Evolutionary conservation across 2,888 invertebrate species (phyloP).

Genomic region (Oasisia sp.): DNA sequence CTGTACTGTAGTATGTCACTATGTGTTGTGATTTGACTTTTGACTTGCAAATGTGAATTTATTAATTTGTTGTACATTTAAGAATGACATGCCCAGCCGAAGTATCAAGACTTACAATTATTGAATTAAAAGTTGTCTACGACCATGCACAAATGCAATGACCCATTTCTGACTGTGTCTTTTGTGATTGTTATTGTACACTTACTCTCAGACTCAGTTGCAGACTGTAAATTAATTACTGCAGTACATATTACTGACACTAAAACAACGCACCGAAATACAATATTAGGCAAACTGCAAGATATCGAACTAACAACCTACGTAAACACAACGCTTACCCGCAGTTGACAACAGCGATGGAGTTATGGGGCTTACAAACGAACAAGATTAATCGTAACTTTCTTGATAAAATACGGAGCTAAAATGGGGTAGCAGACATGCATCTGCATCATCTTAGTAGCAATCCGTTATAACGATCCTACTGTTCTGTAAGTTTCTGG

Average conservation of each 20-base stretch:
- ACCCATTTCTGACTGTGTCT: not conserved
- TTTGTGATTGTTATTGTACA: no score
- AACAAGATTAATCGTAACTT: conserved; percentile 3
- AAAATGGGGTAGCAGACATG: not conserved
- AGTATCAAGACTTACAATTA: not conserved
- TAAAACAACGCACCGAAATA: not conserved
- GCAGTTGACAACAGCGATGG: not conserved
- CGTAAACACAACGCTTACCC: not conserved
- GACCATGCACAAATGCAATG: not conserved
- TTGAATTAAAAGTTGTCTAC: not conserved
- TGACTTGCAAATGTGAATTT: not conserved
- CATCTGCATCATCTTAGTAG: not conserved
- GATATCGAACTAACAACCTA: not conserved
- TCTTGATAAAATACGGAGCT: not conserved
- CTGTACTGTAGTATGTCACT: no score
- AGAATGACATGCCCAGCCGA: not conserved
- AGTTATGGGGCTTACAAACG: not conserved
- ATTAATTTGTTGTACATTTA: not conserved
- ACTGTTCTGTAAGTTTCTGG: not conserved
- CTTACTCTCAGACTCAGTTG: no score
- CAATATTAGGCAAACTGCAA: not conserved
- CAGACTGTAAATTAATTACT: no score
- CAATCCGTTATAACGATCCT: not conserved
- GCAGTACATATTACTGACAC: not conserved
- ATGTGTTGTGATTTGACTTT: not conserved